phyloP scores from a whole-genome alignment of 2,888 invertebrate species.

The Orthosia cruda region DNA sequence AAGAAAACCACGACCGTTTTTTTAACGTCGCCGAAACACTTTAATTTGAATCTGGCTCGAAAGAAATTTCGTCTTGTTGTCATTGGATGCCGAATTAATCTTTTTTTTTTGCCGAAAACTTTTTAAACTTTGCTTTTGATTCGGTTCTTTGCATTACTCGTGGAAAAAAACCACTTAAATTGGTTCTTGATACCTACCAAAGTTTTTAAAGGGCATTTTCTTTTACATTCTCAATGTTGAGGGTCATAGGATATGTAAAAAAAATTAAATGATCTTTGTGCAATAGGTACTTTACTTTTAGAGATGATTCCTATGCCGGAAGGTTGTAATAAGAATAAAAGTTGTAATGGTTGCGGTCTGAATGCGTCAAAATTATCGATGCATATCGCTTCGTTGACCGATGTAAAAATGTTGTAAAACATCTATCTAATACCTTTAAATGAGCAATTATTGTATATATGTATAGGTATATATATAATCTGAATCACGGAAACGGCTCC shows the following conservation, averaged over 20 bases:
- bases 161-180: constrained; percentile 20
- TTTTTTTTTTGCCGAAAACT: constrained; percentile 42
- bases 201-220: not conserved
- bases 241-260: not conserved
- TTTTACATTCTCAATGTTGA: not conserved
- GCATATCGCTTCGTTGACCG: no score
- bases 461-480: no score
- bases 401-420: no score
- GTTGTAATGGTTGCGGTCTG: no score
- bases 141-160: constrained; percentile 36
- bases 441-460: no score
- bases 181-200: not conserved
- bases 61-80: constrained; percentile 30
- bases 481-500: no score
- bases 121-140: constrained; percentile 36
- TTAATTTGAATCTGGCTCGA: constrained; percentile 30
- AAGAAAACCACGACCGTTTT: not conserved
- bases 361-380: no score
- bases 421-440: no score
- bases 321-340: no score
- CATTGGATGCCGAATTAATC: constrained; percentile 36
- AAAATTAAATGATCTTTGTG: not conserved
- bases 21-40: constrained; percentile 24
- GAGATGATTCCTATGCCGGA: no score
- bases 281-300: no score